A percentile compares a stretch with the other conserved stretches of the same genome.
Evolutionary conservation across 2,888 invertebrate species (phyloP).

Genomic region (Chloromyia formosa): DNA sequence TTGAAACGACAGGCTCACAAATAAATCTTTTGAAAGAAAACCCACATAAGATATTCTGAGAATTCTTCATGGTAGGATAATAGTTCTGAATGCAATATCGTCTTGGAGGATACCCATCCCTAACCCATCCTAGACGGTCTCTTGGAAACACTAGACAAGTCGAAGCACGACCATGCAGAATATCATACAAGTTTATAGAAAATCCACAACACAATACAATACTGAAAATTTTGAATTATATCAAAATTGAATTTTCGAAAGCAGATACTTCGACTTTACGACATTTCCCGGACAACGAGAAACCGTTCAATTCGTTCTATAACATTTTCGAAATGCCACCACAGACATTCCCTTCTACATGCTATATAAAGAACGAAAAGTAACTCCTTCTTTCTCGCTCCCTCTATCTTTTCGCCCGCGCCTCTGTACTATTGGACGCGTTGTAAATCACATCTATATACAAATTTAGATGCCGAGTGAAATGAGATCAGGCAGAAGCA

Average conservation of each 20-base stretch:
- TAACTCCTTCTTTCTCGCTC: background rate
- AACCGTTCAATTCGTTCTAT: background rate
- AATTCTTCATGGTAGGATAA: too few species aligned
- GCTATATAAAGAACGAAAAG: background rate
- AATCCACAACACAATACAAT: background rate
- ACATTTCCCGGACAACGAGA: background rate
- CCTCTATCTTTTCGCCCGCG: too few species aligned
- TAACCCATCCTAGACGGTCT: too few species aligned
- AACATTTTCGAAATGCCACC: too few species aligned
- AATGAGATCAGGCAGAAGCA: slow-evolving; percentile 26
- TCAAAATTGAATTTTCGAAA: background rate
- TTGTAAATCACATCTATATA: background rate
- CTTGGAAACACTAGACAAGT: too few species aligned
- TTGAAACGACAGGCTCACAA: too few species aligned
- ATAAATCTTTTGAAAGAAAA: too few species aligned
- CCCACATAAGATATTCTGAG: too few species aligned
- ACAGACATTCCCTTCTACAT: too few species aligned
- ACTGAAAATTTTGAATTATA: background rate
- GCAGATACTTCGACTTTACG: background rate
- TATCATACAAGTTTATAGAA: background rate
- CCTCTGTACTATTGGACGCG: background rate
- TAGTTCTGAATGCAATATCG: too few species aligned
- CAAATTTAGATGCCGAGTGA: background rate
- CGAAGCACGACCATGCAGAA: too few species aligned
- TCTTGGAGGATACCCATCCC: too few species aligned